Percentiles rank a stretch among this genome's conserved stretches.
phyloP scores from a whole-genome alignment of 2,797 vertebrate genomes.

The Ataeniobius toweri region DNA sequence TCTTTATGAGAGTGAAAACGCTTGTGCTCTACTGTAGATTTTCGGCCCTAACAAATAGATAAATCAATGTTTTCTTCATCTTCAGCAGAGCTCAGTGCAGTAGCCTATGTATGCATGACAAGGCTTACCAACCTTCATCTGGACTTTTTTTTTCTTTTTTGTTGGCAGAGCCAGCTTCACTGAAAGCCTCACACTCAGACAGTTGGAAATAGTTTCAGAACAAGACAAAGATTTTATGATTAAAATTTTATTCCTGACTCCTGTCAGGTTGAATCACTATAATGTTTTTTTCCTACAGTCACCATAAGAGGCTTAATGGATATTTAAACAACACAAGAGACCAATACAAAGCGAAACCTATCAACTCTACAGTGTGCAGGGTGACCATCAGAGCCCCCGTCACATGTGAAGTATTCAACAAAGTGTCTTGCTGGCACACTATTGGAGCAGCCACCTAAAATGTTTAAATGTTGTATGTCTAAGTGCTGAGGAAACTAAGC shows the following conservation, averaged over 20 bases:
- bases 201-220: constrained; percentile 53
- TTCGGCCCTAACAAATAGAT: constrained; percentile 39
- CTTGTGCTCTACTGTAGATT: constrained; percentile 19
- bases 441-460: constrained; percentile 46
- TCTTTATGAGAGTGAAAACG: constrained; percentile 47
- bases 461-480: constrained; percentile 65
- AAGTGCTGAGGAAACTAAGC: constrained; percentile 54
- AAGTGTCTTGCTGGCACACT: constrained; percentile 30
- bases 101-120: constrained; percentile 25
- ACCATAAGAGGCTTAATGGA: constrained; percentile 74
- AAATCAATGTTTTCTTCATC: constrained; percentile 32
- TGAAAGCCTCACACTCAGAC: constrained; percentile 62
- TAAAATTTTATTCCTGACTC: constrained; percentile 73
- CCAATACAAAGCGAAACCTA: constrained; percentile 52
- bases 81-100: constrained; percentile 20
- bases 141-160: constrained; percentile 20
- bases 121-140: constrained; percentile 28
- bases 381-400: constrained; percentile 49
- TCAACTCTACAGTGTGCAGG: constrained; percentile 44
- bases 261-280: constrained; percentile 72
- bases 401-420: constrained; percentile 62
- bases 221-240: constrained; percentile 58
- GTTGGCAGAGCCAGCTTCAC: constrained; percentile 29
- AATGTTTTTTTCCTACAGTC: constrained; percentile 63
- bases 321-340: constrained; percentile 67